A percentile compares a stretch with the other conserved stretches of the same genome.
phyloP scores from a whole-genome alignment of 2,888 invertebrate genomes.

The Cryptosula pallasiana region DNA sequence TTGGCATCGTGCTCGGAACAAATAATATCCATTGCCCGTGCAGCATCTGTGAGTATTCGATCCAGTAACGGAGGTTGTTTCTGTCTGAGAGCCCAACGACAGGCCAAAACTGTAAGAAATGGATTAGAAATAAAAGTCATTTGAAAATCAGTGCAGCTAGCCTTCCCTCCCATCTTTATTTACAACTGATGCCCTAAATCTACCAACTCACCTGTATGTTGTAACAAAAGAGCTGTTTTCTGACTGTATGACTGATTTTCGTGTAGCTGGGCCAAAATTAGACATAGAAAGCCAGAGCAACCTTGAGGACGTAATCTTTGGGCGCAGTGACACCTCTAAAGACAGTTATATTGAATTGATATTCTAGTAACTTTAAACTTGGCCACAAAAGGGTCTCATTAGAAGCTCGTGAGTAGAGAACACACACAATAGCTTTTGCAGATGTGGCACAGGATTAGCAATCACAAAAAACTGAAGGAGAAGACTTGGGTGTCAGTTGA shows the following conservation, averaged over 20 bases:
- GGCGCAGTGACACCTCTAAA: conserved; percentile 14
- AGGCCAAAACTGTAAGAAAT: not conserved
- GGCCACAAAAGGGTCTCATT: too few relatives aligned
- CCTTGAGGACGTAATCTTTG: not conserved
- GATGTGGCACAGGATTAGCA: too few relatives aligned
- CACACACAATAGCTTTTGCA: too few relatives aligned
- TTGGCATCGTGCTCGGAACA: not conserved
- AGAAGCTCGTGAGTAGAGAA: too few relatives aligned
- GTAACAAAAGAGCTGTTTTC: not conserved
- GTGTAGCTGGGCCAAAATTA: not conserved
- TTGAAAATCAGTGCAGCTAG: too few relatives aligned
- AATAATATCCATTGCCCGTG: conserved; percentile 4
- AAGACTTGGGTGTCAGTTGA: too few relatives aligned
- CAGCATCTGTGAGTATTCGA: not conserved
- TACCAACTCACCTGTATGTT: conserved; percentile 13
- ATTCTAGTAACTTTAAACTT: too few relatives aligned
- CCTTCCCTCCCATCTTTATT: too few relatives aligned
- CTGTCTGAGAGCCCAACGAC: not conserved
- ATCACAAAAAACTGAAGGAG: too few relatives aligned
- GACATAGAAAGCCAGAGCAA: not conserved
- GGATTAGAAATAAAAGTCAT: too few relatives aligned
- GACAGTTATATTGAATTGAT: too few relatives aligned
- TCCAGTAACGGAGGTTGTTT: not conserved
- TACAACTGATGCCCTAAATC: too few relatives aligned
- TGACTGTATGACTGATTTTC: not conserved